Conservation (phyloP, 2,113 vertebrate genomes). For the Microtus pennsylvanicus region DNA sequence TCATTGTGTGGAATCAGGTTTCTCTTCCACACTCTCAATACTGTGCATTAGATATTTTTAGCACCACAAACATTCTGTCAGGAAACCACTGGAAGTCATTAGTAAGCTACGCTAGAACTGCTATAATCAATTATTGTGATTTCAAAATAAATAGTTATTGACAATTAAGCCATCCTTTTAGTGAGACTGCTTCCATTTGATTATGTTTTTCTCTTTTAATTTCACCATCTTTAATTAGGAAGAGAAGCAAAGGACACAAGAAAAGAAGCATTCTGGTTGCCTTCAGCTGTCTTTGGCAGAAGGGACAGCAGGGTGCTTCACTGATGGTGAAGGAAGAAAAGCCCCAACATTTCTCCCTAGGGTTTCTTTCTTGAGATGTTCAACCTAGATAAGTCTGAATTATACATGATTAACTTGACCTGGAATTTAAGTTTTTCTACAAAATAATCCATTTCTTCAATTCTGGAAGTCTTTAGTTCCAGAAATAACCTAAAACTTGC, state of each 20-base stretch:
- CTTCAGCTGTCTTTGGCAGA: background rate
- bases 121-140: constrained; percentile 53
- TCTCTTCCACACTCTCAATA: constrained; percentile 24
- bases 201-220: constrained; percentile 51
- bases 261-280: background rate
- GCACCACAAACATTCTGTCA: constrained; percentile 12
- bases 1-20: constrained; percentile 35
- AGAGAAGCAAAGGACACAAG: background rate
- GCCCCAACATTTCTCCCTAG: background rate
- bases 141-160: constrained; percentile 52
- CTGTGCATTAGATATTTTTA: constrained; percentile 56
- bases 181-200: constrained; percentile 5
- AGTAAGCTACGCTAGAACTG: background rate
- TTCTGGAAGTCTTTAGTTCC: constrained; percentile 17
- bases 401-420: background rate
- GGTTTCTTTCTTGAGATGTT: background rate
- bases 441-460: constrained; percentile 50
- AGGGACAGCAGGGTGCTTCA: background rate
- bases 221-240: background rate
- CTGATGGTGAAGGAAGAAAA: rapidly evolving
- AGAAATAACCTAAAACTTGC: constrained; percentile 40
- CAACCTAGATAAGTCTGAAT: constrained; percentile 2
- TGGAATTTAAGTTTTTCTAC: constrained; percentile 28
- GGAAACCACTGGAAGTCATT: constrained; percentile 19
- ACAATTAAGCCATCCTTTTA: constrained; percentile 13